Base-by-base conservation (phyloP, 2,113 vertebrate genomes). In the Anolis sagrei region DNA sequence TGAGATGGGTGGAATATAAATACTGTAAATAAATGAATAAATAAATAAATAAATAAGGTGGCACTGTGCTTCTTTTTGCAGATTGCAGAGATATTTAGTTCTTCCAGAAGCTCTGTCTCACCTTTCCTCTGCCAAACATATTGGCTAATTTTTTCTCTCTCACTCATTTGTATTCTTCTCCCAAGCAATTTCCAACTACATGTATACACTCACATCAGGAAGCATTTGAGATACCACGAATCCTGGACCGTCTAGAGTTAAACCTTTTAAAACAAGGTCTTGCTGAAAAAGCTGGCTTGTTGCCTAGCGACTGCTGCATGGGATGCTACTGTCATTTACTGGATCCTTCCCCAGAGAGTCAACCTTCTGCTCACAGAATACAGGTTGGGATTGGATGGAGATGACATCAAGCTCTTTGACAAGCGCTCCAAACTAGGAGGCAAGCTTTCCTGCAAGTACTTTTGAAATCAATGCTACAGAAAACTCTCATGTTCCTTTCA, bases 181-280 rank as follows among this genome's bases (percentile, higher is more conserved):
- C 1, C 7, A 72, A 73, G 32, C 54, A 19, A 27, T 32, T 49
- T 18, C 11, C 4, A 5, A 27, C 64, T 68, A n/a, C 29, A 25
- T 19, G 11, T 21, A 27, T 68, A 39, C 39, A 89, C 89, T 87
- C 88, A 86, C 74, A 91, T 90, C 85, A 91, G 89, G 44, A 76
- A 84, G 76, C 75, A 14, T n/a, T 58, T 73, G 32, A 74, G 90
- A 90, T 85, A 91, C 89, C 91, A 94, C 78, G 88, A 92, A 86
- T 88, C 91, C 88, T 90, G 95, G 95, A 88, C 82, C 89, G 69
- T 87, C 82, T 90, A 94, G 96, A 94, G 96, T 96, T 95, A 96
- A 97, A 93, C 87, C 90, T 91, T 95, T 94, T 93, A 94, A 93
- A 93, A 96, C 95, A 94, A 95, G 95, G 93, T 94, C 92, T 89